Conservation (phyloP, 2,888 invertebrate genomes). For the Nudaria mundana region DNA sequence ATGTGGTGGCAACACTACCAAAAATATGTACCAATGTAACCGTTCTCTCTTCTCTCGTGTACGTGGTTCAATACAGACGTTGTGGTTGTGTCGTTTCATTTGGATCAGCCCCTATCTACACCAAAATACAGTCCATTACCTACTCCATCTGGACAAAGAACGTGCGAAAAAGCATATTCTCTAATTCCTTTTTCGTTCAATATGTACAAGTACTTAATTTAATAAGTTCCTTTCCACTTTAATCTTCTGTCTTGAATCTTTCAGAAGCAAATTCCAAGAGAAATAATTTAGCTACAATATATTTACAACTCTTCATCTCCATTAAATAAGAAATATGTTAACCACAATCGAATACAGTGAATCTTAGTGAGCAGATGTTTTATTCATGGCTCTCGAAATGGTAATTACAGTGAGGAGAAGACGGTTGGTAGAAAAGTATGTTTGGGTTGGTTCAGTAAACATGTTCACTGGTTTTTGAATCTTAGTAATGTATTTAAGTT, state of each 20-base stretch:
- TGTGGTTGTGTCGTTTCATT: too few species aligned
- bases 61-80: too few species aligned
- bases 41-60: not conserved
- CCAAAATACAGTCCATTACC: too few species aligned
- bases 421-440: constrained; percentile 18
- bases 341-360: constrained; percentile 60
- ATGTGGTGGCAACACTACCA: too few species aligned
- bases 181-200: too few species aligned
- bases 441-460: constrained; percentile 14
- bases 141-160: too few species aligned
- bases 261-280: constrained; percentile 23
- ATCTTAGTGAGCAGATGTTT: constrained; percentile 67
- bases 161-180: too few species aligned
- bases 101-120: too few species aligned
- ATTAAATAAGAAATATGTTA: constrained; percentile 56
- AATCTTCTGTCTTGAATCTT: constrained; percentile 34
- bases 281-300: constrained; percentile 36
- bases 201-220: too few species aligned
- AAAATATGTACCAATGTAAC: constrained; percentile 15
- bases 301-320: constrained; percentile 51
- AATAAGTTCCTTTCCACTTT: constrained; percentile 27
- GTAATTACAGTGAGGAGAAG: constrained; percentile 62
- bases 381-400: constrained; percentile 65
- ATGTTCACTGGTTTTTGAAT: constrained; percentile 3
- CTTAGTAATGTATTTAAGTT: too few species aligned